Base-by-base conservation (phyloP, 30 jellyfish, hydroid and myxozoan species). In the Aurelia aurita region DNA sequence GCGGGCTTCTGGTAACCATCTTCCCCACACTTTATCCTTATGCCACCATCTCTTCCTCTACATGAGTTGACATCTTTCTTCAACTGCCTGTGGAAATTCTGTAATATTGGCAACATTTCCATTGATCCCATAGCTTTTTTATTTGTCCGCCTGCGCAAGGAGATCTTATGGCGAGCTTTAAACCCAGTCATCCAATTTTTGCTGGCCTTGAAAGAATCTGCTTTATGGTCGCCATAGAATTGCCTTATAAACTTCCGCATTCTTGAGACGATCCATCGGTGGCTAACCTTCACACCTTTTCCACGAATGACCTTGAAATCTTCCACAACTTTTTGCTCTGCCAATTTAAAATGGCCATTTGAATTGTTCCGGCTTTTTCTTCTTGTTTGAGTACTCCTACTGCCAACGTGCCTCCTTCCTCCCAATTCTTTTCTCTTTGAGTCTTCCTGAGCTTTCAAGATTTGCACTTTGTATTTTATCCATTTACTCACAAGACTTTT, bases 121-220 rank as follows among this genome's bases (percentile, higher is more conserved):
- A 44, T 44, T 31, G 60, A 31, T 25, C 81, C 63, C 63, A 69
- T 26, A 34, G 5, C 29, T 44, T 21, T 69, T 69, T 69, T 69
- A 25, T 69, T 69, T 69, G 81, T 69, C 60, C 63, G 65, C 63
- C 81, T 34, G 60, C 81, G 81, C 60, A 69, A 44, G 65, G 81
- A 62, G 74, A 62, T 15, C 74, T 62, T 19, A 25, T 62, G 74
- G 74, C 74, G 74, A 15, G 74, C 74, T 62, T 62, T 62, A 62
- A 62, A 62, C 31, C 35, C 74, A 4, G 74, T 3, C 74, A 62
- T 62, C 74, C 74, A 62, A 15, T 62, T 62, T 62, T 62, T 62
- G 74, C 74, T 62, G 74, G 74, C 74, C 74, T 62, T 62, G 31
- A 62, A 62, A 14, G 35, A 62, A 62, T 62, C 74, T 62, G 74